Base-by-base conservation (phyloP, 2,888 invertebrate genomes). In the Abrostola triplasia region DNA sequence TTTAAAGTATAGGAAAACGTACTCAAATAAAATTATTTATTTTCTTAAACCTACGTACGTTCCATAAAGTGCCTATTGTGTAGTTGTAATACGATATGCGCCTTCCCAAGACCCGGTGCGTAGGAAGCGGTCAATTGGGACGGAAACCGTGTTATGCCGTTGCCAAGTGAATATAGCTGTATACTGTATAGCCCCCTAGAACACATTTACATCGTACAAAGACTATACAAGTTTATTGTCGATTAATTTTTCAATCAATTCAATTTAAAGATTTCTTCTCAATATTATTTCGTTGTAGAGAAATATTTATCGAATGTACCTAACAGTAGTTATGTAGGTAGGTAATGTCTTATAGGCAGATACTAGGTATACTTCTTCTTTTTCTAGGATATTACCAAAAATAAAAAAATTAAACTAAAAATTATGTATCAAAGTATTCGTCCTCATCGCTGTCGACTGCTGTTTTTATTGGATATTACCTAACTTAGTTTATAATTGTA, bases 101-200 rank as follows among this genome's bases (percentile, higher is more conserved):
- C 74, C 73, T 77, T 70, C 77, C 78, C 84, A 73, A 76, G 79
- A 73, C 72, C 70, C 74, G 70, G 77, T 83, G 92, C 90, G 93
- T 91, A 91, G 91, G 92, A 90, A 84, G 91, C 89, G 88, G 86
- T 86, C 89, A 86, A 86, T 84, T 86, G 87, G 80, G 82, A 85
- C 86, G 87, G 87, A 88, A 88, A 86, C 86, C 74, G 80, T 82
- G 76, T 72, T 70, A 75, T 24, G 24, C 24, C 24, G 24, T n/a
- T 70, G 67, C 69, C 47, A 62, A 64, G 63, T 73, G 68, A 69
- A 70, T 73, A 75, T 72, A 24, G 24, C 24, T 24, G 24, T 24
- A 24, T 24, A 24, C 24, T 24, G 4, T 24, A 24, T 24, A 79
- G 59, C 71, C 73, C 76, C 70, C 69, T 70, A 47, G 69, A 70